phyloP scores from a whole-genome alignment of 2,888 invertebrate species.

The Harmothoe impar region DNA sequence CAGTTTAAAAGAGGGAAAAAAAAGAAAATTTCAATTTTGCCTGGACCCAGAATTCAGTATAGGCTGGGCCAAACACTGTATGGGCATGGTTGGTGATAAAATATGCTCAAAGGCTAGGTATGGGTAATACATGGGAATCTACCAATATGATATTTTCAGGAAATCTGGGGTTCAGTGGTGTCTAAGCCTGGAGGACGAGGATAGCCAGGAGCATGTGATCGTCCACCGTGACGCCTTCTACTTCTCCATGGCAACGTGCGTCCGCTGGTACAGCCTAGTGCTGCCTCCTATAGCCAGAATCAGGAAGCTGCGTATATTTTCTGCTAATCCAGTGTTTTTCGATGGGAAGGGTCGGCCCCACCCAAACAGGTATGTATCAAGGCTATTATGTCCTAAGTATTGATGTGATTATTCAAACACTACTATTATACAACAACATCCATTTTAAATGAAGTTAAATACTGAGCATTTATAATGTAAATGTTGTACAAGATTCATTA shows the following conservation, averaged over 20 bases:
- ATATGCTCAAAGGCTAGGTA: no score
- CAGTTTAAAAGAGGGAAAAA: no score
- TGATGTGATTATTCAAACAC: not conserved
- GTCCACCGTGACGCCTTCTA: conserved; percentile 74
- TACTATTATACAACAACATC: no score
- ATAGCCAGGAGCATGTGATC: conserved; percentile 72
- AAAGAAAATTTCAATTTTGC: no score
- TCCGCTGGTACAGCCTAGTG: conserved; percentile 77
- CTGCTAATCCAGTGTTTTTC: conserved; percentile 80
- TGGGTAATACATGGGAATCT: no score
- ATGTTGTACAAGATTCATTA: not conserved
- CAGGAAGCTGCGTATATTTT: conserved; percentile 74
- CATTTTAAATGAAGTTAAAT: no score
- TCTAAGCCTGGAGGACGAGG: conserved; percentile 73
- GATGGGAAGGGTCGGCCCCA: conserved; percentile 74
- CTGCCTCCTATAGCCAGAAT: conserved; percentile 73
- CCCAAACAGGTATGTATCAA: conserved; percentile 77
- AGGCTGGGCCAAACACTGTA: no score
- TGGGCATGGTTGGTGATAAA: no score
- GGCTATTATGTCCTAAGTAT: no score
- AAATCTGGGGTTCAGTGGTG: conserved; percentile 71
- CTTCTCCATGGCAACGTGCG: conserved; percentile 75
- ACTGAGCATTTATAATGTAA: no score
- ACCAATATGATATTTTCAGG: not conserved
- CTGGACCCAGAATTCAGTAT: no score